These are phyloP conservation scores for Glaucopsyche alexis DNA, from an alignment of 2,888 invertebrate species.

Conservation along the genomic window DNA sequence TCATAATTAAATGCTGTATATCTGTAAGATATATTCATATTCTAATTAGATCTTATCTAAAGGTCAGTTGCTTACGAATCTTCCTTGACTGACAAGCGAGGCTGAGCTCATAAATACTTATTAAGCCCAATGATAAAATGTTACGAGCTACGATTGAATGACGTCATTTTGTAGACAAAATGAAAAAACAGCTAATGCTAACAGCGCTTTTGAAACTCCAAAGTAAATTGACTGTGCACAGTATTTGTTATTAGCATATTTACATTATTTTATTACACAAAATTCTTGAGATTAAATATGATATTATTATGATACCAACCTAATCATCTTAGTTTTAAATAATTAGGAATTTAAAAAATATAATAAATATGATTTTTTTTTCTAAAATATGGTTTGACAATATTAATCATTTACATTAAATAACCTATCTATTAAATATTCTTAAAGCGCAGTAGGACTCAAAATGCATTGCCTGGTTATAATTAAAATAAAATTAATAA, in stretches of 20 bases:
- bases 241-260: background rate
- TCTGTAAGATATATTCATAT: background rate
- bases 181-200: conserved; percentile 14
- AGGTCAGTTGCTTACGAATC: conserved; percentile 9
- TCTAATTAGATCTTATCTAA: conserved; percentile 11
- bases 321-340: background rate
- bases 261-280: background rate
- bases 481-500: too few relatives aligned
- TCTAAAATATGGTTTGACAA: background rate
- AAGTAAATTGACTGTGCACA: background rate
- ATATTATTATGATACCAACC: background rate
- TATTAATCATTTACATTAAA: background rate
- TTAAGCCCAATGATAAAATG: conserved; percentile 28
- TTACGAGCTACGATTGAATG: conserved; percentile 32
- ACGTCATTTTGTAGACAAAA: conserved; percentile 13
- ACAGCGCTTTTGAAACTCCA: background rate
- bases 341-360: background rate
- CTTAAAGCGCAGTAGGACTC: background rate
- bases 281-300: conserved; percentile 6
- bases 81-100: conserved; percentile 26
- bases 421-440: background rate
- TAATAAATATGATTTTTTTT: too few relatives aligned
- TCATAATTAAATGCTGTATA: background rate
- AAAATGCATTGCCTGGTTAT: background rate
- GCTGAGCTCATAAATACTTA: conserved; percentile 27